Conservation (phyloP, 2,797 vertebrate species). For the Tinamus major region DNA sequence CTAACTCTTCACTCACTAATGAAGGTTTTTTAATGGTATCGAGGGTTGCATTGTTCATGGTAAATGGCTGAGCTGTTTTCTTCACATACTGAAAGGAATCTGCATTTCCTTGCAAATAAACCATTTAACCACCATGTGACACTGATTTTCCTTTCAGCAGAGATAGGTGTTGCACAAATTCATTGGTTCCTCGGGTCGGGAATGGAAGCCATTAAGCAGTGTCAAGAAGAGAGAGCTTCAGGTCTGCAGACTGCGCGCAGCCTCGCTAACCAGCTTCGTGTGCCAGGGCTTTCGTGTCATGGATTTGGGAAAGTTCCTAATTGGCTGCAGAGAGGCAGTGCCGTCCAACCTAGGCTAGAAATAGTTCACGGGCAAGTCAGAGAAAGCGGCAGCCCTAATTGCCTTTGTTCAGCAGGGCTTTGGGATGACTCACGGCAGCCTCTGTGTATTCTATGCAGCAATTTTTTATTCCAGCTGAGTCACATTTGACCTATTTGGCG, state of each 20-base stretch:
- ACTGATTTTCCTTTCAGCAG: not conserved
- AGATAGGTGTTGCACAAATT: not conserved
- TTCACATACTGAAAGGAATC: not conserved
- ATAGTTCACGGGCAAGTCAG: conserved; percentile 26
- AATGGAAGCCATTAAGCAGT: not conserved
- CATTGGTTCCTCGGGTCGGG: not conserved
- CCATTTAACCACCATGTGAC: not conserved
- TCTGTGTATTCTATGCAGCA: not conserved
- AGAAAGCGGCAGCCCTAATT: conserved; percentile 26
- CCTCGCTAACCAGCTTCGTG: conserved; percentile 24
- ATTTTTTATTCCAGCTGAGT: conserved; percentile 31
- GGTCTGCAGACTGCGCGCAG: conserved; percentile 40
- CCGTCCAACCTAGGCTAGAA: conserved; percentile 42
- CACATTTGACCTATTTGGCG: conserved; percentile 67
- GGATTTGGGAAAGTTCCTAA: conserved; percentile 46
- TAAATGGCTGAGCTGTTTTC: not conserved
- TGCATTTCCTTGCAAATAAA: not conserved
- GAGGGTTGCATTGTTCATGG: not conserved
- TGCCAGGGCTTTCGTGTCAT: conserved; percentile 48
- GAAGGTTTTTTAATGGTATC: not conserved
- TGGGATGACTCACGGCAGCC: conserved; percentile 45
- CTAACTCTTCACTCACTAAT: not conserved
- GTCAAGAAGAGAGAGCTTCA: conserved; percentile 23
- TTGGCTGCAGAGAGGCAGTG: conserved; percentile 58
- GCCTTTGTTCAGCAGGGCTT: conserved; percentile 34